Conservation (phyloP, 1,140 invertebrate species). For the Temnothorax longispinosus region DNA sequence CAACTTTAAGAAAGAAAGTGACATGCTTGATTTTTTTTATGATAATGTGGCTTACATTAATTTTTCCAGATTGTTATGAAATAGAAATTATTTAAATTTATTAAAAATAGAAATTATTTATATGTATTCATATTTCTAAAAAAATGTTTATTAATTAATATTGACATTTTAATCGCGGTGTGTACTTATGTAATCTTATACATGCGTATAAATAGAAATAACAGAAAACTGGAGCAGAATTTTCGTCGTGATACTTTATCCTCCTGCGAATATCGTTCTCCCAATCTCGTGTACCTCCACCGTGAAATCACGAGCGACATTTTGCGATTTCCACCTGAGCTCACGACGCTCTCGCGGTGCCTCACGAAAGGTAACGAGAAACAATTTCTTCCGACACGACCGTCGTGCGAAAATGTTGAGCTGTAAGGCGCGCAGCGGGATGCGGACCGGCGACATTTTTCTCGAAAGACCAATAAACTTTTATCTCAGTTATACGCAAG, state of each 20-base stretch:
- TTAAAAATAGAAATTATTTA: neutral
- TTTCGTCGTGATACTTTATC: neutral
- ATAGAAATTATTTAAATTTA: neutral
- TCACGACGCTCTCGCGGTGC: neutral
- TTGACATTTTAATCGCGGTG: neutral
- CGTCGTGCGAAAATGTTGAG: conserved; percentile 38
- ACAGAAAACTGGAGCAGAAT: neutral
- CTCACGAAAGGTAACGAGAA: conserved; percentile 28
- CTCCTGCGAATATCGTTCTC: neutral
- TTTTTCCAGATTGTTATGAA: neutral
- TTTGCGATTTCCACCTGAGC: conserved; percentile 6
- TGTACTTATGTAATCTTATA: neutral
- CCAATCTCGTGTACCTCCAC: neutral
- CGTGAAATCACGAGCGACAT: conserved; percentile 32
- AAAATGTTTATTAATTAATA: neutral
- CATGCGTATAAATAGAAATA: neutral
- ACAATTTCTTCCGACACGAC: conserved; percentile 41
- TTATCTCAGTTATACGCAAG: conserved; percentile 47
- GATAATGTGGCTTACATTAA: neutral
- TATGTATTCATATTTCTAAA: neutral
- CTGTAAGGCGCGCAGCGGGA: conserved; percentile 31
- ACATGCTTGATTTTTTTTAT: neutral
- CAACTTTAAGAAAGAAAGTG: neutral
- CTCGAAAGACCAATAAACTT: conserved; percentile 62
- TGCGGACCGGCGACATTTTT: conserved; percentile 22